These are phyloP conservation scores for Hofmannophila pseudospretella DNA, from an alignment of 2,888 invertebrate genomes.

Conservation along the genomic window DNA sequence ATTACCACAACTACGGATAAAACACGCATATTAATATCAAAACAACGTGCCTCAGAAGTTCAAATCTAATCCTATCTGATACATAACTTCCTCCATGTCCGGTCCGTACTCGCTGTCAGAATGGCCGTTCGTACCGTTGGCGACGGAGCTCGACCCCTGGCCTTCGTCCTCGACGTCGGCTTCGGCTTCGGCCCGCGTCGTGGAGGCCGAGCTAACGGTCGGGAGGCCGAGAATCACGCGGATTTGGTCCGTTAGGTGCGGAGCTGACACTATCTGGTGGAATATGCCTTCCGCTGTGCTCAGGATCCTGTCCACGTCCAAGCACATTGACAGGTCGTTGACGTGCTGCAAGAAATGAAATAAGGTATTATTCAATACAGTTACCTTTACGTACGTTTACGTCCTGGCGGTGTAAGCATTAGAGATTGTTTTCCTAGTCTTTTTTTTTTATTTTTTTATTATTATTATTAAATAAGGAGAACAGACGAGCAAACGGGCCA, in stretches of 20 bases:
- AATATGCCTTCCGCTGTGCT: conserved; percentile 95
- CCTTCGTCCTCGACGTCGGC: conserved; percentile 17
- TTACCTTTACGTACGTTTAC: not conserved
- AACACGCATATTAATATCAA: conserved; percentile 1
- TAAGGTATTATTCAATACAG: not conserved
- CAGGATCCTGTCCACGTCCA: conserved; percentile 89
- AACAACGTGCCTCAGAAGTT: conserved; percentile 58
- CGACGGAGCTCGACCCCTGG: conserved; percentile 12
- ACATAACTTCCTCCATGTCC: conserved; percentile 76
- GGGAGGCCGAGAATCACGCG: conserved; percentile 84
- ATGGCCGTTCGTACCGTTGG: conserved; percentile 32
- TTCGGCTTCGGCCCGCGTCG: conserved; percentile 52
- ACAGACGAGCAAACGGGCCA: too few relatives aligned
- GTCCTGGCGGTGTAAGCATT: too few relatives aligned
- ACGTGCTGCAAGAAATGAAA: conserved; percentile 85
- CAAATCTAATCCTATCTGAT: conserved; percentile 76
- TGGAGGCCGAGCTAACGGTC: conserved; percentile 43
- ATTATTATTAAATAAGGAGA: too few relatives aligned
- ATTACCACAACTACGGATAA: too few relatives aligned
- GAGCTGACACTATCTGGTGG: conserved; percentile 87
- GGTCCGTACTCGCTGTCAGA: conserved; percentile 31
- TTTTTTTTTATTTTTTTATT: not conserved
- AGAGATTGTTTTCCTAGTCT: too few relatives aligned
- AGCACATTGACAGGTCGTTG: conserved; percentile 93
- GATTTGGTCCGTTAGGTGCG: conserved; percentile 84